phyloP scores from a whole-genome alignment of 2,888 invertebrate genomes.

The Baccha elongata region DNA sequence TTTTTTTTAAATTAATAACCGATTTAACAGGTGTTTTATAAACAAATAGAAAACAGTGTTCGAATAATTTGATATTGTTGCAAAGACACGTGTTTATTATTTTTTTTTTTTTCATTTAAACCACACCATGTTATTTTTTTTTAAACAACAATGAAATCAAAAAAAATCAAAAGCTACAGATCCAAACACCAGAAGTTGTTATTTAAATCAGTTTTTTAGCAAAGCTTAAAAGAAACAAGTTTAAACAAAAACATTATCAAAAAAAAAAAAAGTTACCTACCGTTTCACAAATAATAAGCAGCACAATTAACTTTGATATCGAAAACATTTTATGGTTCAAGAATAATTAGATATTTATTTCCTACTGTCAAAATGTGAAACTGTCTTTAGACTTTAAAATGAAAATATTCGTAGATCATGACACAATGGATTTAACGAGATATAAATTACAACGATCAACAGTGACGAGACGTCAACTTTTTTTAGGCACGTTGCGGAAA shows the following conservation, averaged over 20 bases:
- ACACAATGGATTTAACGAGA: conserved; percentile 17
- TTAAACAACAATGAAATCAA: not conserved
- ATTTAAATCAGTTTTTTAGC: not conserved
- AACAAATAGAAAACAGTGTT: conserved; percentile 18
- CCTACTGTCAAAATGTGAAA: conserved; percentile 26
- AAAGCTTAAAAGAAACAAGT: conserved; percentile 27
- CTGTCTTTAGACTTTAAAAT: not conserved
- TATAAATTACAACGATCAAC: not conserved
- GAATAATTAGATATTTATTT: conserved; percentile 16
- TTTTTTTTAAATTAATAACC: conserved; percentile 24
- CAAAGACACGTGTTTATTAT: conserved; percentile 25
- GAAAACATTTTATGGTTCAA: conserved; percentile 46
- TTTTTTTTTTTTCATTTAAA: conserved; percentile 3
- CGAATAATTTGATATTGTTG: conserved; percentile 27
- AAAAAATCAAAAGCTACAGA: not conserved
- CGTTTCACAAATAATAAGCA: conserved; percentile 53
- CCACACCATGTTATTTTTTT: conserved; percentile 14
- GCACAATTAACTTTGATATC: conserved; percentile 36
- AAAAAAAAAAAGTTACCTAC: conserved; percentile 38
- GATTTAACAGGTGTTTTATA: conserved; percentile 39
- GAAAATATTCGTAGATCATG: conserved; percentile 15
- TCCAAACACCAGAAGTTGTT: conserved; percentile 1
- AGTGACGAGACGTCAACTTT: not conserved
- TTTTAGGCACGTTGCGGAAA: not conserved
- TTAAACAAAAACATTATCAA: not conserved